A percentile compares a stretch with the other conserved stretches of the same genome.
Evolutionary conservation across 2,797 vertebrate genomes (phyloP).

Genomic region (Enteromius paludinosus): DNA sequence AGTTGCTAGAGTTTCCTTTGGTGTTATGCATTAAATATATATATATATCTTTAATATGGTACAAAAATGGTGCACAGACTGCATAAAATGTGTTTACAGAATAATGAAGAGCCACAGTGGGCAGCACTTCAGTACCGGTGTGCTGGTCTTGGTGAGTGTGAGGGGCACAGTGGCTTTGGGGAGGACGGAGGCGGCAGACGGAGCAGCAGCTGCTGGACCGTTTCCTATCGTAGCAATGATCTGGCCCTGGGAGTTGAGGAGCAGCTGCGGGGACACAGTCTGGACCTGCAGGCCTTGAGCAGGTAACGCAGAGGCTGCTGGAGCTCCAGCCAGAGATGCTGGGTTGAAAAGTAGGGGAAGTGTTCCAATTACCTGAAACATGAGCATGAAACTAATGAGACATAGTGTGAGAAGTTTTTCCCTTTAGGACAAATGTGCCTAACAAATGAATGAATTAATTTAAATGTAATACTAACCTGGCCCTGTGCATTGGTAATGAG

Average conservation of each 20-base stretch:
- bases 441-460: background rate
- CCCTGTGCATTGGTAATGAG: conserved; percentile 94
- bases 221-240: conserved; percentile 91
- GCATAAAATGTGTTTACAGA: background rate
- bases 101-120: background rate
- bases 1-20: background rate
- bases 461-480: conserved; percentile 76
- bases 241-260: conserved; percentile 93
- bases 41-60: background rate
- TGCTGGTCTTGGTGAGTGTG: conserved; percentile 69
- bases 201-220: conserved; percentile 66
- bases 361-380: conserved; percentile 88
- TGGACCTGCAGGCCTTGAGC: conserved; percentile 88
- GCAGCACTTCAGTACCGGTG: conserved; percentile 68
- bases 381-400: background rate
- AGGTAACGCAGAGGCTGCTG: conserved; percentile 75
- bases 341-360: conserved; percentile 90
- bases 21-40: background rate
- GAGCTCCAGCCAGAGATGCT: conserved; percentile 79
- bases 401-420: background rate
- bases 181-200: conserved; percentile 63
- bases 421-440: background rate
- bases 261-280: conserved; percentile 88
- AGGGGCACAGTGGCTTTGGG: conserved; percentile 78
- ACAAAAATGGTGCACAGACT: background rate